phyloP scores from a whole-genome alignment of 2,113 vertebrate species.

The Eublepharis macularius region DNA sequence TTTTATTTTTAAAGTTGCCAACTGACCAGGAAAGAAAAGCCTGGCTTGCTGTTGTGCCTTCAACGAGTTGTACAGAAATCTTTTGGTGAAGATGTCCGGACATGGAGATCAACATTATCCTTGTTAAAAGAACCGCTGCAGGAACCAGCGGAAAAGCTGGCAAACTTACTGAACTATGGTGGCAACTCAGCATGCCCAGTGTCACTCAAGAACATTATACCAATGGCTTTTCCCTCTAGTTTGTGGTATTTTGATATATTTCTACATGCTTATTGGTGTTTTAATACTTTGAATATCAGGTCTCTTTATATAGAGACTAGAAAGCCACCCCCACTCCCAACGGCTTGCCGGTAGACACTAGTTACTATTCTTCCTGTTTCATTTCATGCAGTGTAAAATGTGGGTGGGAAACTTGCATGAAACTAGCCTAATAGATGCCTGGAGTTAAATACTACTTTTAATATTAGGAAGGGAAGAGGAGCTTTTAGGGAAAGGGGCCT shows the following conservation, averaged over 20 bases:
- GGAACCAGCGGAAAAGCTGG: background rate
- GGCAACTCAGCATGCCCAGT: background rate
- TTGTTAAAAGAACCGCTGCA: background rate
- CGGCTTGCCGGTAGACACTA: background rate
- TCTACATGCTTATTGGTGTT: background rate
- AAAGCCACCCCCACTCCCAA: background rate
- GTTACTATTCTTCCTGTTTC: background rate
- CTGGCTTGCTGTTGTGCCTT: background rate
- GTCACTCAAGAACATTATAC: background rate
- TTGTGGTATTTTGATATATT: background rate
- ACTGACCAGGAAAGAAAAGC: background rate
- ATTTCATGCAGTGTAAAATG: background rate
- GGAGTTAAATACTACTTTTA: constrained; percentile 35
- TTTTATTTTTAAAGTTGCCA: background rate
- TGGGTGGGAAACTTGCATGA: no score
- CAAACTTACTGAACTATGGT: background rate
- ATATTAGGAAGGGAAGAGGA: constrained; percentile 56
- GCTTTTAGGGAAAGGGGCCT: background rate
- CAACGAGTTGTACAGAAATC: background rate
- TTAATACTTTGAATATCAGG: background rate
- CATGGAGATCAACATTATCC: background rate
- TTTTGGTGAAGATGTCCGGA: background rate
- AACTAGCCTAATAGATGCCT: background rate
- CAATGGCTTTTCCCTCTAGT: background rate
- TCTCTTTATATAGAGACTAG: background rate